Conservation (phyloP, 1,140 invertebrate genomes). For the Ridgeia piscesae region DNA sequence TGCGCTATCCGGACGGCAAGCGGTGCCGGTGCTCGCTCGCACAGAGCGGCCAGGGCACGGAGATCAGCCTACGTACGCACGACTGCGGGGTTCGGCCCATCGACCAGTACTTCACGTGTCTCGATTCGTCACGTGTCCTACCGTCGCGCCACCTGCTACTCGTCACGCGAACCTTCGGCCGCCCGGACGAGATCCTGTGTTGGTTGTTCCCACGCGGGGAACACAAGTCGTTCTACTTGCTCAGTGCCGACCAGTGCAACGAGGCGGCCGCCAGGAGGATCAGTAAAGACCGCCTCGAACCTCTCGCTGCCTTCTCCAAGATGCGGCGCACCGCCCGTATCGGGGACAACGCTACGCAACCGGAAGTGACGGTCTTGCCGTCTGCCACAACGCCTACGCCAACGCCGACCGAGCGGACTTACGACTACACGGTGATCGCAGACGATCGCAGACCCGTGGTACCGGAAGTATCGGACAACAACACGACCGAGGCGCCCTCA, state of each 20-base stretch:
- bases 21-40: not conserved
- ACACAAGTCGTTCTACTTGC: constrained; percentile 5
- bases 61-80: constrained; percentile 10
- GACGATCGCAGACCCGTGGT: not conserved
- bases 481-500: not conserved
- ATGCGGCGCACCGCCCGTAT: not conserved
- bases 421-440: not conserved
- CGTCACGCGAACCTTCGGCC: not conserved
- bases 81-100: not conserved
- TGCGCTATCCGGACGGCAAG: not conserved
- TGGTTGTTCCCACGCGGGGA: constrained; percentile 7
- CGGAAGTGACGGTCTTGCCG: too few relatives aligned
- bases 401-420: not conserved
- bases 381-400: not conserved
- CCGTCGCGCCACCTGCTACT: constrained; percentile 19
- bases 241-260: constrained; percentile 10
- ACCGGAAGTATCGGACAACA: not conserved
- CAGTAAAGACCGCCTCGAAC: not conserved
- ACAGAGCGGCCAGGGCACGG: not conserved
- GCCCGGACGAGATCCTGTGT: constrained; percentile 7
- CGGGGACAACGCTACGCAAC: not conserved
- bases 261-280: not conserved
- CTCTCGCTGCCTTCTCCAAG: constrained; percentile 10
- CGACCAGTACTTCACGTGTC: constrained; percentile 17
- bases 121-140: constrained; percentile 22